Evolutionary conservation across 2,113 vertebrate species (phyloP), one percentile per base, ranked within the genome.

Genomic region (Paedocypris sp.): DNA sequence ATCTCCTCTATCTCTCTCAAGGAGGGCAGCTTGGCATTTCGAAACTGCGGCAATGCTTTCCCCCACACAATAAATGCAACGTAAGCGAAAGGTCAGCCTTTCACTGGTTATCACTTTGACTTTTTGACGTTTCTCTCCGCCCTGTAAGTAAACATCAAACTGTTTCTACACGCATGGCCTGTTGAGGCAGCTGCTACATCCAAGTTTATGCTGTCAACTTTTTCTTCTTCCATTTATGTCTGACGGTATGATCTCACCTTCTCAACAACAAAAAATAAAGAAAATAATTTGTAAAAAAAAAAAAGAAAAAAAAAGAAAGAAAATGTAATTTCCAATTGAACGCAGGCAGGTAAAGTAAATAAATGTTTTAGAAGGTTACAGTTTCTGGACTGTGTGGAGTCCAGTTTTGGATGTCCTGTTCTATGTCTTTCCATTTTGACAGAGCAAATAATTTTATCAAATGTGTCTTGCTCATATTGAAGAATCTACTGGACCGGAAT

Each of bases 1-100:
- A 66, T 66, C 68, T 66, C 41, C 23, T 58, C 28, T 25, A 57
- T 70, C 62, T 69, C 42, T 33, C 7, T 28, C 22, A 47, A 66
- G 33, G 52, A 53, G 66, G 64, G 54, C 13, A 38, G 43, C 39
- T 9, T 66, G 63, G 53, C 69, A 75, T 72, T 75, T 72, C 20
- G 19, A 57, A 53, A 60, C 45, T 62, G 50, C 9, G 32, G 33
- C 58, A 72, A 61, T 52, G 43, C 63, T 38, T 62, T 60, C 23
- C 38, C 19, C 66, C 41, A 52, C 58, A 70, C 63, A 70, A 66
- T 66, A 62, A 70, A 39, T 48, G 56, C 59, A 70, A 67, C 65
- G 65, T 64, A 72, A 70, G 63, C n/a, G 52, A 70, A 73, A 70
- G 64, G 67, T 72, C 56, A 68, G 45, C 22, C 53, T 46, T 63